Base-by-base conservation (phyloP, 2,113 vertebrate species). In the Ptilonorhynchus violaceus region DNA sequence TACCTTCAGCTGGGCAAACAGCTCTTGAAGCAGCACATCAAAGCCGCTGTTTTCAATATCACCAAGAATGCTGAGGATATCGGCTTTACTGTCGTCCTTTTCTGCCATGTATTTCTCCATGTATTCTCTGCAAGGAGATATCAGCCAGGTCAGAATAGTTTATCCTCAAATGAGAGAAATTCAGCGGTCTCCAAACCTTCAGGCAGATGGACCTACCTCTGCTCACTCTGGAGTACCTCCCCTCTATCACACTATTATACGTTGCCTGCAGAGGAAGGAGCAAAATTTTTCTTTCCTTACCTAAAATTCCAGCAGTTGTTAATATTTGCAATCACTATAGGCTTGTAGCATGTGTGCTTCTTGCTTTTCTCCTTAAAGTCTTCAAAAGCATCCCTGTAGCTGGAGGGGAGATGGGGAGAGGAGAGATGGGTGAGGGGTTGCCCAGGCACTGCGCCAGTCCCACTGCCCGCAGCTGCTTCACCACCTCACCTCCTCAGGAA, bases 231-330 rank as follows among this genome's bases (percentile, higher is more conserved):
- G 42, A 67, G 25, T 12, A 73, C n/a, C 27, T 85, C 37, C 15
- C 52, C 52, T 52, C 63, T 37, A 14, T 13, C 35, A 24, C 49
- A 21, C n/a, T n/a, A 7, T 23, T 20, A 42, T 4, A 56, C 0
- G 0, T 2, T 59, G 30, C 47, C 78, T 44, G 49, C 60, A 64
- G 58, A 72, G 37, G 56, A 94, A 81, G 60, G 27, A 89, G 15
- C 16, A 91, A 79, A 79, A 18, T 20, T 75, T 85, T 81, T 33
- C 20, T 55, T 49, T 58, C 9, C 85, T 98, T 96, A 99, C 99
- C 99, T 97, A 97, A 99, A 98, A 95, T 98, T 97, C 86, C 97
- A 91, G 81, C 99, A 98, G 95, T 98, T 98, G 88, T 98, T 98
- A 88, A 99, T 97, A 60, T 98, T 98, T 87, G 98, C 98, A 31